Conservation (phyloP, 1,140 invertebrate species). For the Ceratoteleas bidentatus region DNA sequence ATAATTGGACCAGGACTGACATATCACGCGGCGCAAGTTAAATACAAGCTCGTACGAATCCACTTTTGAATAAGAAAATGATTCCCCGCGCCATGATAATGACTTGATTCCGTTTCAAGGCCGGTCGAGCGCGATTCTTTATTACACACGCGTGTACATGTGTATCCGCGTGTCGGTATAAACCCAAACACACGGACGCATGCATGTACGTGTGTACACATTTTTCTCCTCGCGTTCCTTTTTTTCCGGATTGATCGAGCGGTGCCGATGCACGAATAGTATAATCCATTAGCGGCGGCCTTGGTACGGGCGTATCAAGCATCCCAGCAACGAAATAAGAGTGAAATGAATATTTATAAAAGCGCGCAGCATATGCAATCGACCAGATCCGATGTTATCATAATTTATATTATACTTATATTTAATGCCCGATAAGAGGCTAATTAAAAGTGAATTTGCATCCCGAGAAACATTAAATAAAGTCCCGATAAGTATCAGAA, state of each 20-base stretch:
- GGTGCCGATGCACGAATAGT: slow-evolving; percentile 43
- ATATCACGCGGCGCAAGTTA: slow-evolving; percentile 43
- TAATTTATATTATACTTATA: slow-evolving; percentile 63
- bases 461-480: slow-evolving; percentile 42
- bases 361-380: slow-evolving; percentile 36
- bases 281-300: slow-evolving; percentile 56
- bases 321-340: slow-evolving; percentile 54
- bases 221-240: not conserved
- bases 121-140: slow-evolving; percentile 18
- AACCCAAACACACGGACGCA: too few species aligned
- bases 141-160: slow-evolving; percentile 1
- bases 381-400: slow-evolving; percentile 58
- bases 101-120: slow-evolving; percentile 53
- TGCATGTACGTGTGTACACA: too few species aligned
- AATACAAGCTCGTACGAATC: slow-evolving; percentile 25
- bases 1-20: slow-evolving; percentile 42
- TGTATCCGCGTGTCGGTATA: too few species aligned
- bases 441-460: slow-evolving; percentile 61
- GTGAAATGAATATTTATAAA: slow-evolving; percentile 64
- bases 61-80: slow-evolving; percentile 41
- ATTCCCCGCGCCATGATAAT: slow-evolving; percentile 34
- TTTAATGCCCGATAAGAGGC: slow-evolving; percentile 53
- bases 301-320: slow-evolving; percentile 52
- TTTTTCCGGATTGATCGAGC: slow-evolving; percentile 36
- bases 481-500: slow-evolving; percentile 37